Evolutionary conservation across 2,888 invertebrate genomes (phyloP).

Genomic region (Heteromurus nitidus): DNA sequence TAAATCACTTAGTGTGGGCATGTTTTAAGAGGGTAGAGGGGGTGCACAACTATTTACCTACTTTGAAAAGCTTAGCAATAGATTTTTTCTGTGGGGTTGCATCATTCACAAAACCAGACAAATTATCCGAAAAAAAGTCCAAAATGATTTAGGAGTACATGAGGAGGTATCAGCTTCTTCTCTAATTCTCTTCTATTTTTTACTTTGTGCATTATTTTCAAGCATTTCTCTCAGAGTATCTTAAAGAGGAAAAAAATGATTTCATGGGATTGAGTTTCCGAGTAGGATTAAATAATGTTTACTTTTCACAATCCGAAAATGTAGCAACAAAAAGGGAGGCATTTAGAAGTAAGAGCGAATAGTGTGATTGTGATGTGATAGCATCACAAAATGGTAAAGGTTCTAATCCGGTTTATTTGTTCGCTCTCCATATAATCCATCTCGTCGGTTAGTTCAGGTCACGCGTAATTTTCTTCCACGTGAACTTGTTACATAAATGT

Average conservation of each 20-base stretch:
- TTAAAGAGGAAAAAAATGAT: neutral
- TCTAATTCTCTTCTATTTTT: neutral
- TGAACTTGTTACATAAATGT: too few species aligned
- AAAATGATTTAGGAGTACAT: constrained; percentile 4
- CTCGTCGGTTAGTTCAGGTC: constrained; percentile 19
- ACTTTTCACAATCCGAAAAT: neutral
- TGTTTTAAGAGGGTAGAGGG: constrained; percentile 22
- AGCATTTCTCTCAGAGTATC: constrained; percentile 2
- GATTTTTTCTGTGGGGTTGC: constrained; percentile 21
- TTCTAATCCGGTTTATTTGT: constrained; percentile 24
- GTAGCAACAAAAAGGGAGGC: neutral
- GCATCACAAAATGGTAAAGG: too few species aligned
- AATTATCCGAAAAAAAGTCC: constrained; percentile 22
- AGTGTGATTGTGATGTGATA: too few species aligned
- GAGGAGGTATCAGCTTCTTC: neutral
- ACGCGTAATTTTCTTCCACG: neutral
- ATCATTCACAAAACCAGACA: constrained; percentile 9
- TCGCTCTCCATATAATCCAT: neutral
- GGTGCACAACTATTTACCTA: constrained; percentile 21
- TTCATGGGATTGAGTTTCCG: constrained; percentile 46
- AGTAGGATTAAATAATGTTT: constrained; percentile 39
- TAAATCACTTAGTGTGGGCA: constrained; percentile 20
- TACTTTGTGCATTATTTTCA: neutral
- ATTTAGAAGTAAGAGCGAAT: too few species aligned
- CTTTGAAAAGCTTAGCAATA: constrained; percentile 21